Percentiles rank a stretch among this genome's conserved stretches.
These are phyloP conservation scores for Linnaemya tessellans DNA, from an alignment of 2,888 invertebrate species.

Conservation along the genomic window DNA sequence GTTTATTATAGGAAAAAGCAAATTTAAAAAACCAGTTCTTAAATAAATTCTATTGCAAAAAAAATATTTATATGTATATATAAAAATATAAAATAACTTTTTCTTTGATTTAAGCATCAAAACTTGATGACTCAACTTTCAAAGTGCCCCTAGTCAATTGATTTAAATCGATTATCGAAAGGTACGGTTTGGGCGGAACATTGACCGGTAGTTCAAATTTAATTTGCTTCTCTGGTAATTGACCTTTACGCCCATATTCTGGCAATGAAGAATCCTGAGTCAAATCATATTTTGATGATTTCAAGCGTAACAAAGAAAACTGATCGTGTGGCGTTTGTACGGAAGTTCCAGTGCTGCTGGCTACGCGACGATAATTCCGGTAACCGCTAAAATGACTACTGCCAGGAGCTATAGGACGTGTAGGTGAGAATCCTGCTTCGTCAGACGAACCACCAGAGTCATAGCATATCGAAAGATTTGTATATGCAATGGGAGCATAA, in stretches of 20 bases:
- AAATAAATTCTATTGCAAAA: too few relatives aligned
- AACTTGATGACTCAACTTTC: constrained; percentile 78
- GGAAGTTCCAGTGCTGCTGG: constrained; percentile 72
- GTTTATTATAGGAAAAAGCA: too few relatives aligned
- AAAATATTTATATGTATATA: not conserved
- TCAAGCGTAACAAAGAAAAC: constrained; percentile 79
- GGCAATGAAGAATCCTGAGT: constrained; percentile 74
- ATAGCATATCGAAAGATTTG: constrained; percentile 85
- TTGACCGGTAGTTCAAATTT: constrained; percentile 78
- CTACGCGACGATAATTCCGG: constrained; percentile 77
- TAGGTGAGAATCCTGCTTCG: constrained; percentile 81
- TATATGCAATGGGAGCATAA: constrained; percentile 84
- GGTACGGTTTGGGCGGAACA: constrained; percentile 86
- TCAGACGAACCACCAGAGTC: constrained; percentile 84
- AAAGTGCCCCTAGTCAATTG: constrained; percentile 86
- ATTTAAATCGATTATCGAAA: constrained; percentile 90
- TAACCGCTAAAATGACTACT: constrained; percentile 80
- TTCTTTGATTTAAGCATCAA: constrained; percentile 55
- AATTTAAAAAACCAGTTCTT: too few relatives aligned
- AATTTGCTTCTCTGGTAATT: constrained; percentile 67
- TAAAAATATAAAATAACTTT: not conserved
- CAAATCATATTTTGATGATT: constrained; percentile 78
- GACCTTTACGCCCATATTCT: constrained; percentile 44
- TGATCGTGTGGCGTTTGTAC: constrained; percentile 77
- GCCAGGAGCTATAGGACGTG: constrained; percentile 77